Base-by-base conservation (phyloP, 2,888 invertebrate genomes). In the Eupithecia dodoneata region DNA sequence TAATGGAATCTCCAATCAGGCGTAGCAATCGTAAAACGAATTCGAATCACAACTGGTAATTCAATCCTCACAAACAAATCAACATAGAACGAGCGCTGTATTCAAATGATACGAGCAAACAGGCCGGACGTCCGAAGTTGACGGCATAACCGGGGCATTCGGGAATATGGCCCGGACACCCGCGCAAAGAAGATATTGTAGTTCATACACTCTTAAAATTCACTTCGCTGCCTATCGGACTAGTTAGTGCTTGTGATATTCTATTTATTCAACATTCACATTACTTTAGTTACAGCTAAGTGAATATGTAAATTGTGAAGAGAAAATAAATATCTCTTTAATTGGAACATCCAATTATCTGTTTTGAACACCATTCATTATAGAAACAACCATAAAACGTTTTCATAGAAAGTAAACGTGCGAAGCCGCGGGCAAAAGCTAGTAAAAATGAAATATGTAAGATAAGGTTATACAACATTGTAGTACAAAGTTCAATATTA, bases 31-130 rank as follows among this genome's bases (percentile, higher is more conserved):
- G 63, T 73, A 70, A 71, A 70, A 75, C 66, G 65, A 73, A 75
- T 71, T 44, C 67, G 67, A 72, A 82, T 78, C 75, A 73, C 73
- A 79, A 78, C 76, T 59, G 73, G 75, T 81, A 83, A 85, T 87
- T 84, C 81, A 85, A 88, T 88, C 83, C 83, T 85, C 87, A 86
- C 86, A 87, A 87, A 87, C 86, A 86, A 87, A 87, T 87, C 85
- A 87, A 84, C 83, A 81, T 78, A 83, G 83, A 84, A 84, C 84
- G 83, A 78, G 82, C 82, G 81, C 82, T 82, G 85, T 85, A 87
- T 87, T 87, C 85, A 86, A 87, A 88, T 86, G 83, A 85, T 83
- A 83, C 81, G 82, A 85, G 87, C 85, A 88, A 88, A 89, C 87
- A 87, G 86, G 82, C 84, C 81, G 79, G 74, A 82, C 82, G 79